phyloP scores from a whole-genome alignment of 35 echinoderm and acorn worm species.

The Lytechinus pictus region DNA sequence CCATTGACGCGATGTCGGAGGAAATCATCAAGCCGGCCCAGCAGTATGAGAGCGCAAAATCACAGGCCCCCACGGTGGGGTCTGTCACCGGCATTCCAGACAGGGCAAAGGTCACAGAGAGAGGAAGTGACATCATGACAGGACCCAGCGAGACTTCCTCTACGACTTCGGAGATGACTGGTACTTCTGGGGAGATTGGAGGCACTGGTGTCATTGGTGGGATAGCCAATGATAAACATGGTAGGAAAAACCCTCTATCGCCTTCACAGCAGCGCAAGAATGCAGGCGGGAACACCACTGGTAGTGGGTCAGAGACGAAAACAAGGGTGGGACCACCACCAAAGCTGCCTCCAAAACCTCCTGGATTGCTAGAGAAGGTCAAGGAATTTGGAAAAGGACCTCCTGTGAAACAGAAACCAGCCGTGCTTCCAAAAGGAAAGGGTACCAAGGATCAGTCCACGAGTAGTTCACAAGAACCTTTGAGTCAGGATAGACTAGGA shows the following conservation, averaged over 20 bases:
- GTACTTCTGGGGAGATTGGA: not conserved
- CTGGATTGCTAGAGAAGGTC: conserved; percentile 47
- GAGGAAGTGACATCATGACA: not conserved
- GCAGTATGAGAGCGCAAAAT: conserved; percentile 28
- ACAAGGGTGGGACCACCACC: conserved; percentile 15
- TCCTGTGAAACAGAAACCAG: not conserved
- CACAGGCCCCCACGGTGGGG: not conserved
- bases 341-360: conserved; percentile 58
- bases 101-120: not conserved
- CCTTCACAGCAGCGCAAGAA: not conserved
- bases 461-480: not conserved
- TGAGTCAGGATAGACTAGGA: not conserved
- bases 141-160: conserved; percentile 19
- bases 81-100: not conserved
- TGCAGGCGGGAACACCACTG: not conserved
- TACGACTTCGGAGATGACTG: not conserved
- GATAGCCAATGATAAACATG: not conserved
- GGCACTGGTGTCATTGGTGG: conserved; percentile 1
- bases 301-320: not conserved
- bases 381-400: not conserved
- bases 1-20: conserved; percentile 28
- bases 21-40: conserved; percentile 6
- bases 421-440: not conserved
- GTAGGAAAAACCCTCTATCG: not conserved
- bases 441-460: not conserved